Conservation (phyloP, 64 coral and sea anemone genomes). For the Hydrozoanthus tunicans region DNA sequence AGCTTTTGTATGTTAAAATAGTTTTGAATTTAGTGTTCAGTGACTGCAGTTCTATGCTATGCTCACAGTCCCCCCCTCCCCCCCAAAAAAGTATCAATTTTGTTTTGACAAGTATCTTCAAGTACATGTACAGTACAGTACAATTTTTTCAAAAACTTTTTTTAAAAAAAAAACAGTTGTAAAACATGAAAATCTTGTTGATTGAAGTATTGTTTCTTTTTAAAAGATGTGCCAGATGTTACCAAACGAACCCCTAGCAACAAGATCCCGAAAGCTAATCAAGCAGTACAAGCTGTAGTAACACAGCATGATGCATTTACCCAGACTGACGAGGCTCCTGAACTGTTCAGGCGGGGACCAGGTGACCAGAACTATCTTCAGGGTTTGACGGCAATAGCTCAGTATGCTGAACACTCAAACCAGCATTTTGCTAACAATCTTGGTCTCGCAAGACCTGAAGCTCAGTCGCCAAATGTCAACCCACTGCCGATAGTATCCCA, state of each 20-base stretch:
- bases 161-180: no score
- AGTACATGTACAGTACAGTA: no score
- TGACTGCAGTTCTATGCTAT: no score
- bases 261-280: not conserved
- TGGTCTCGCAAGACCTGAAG: not conserved
- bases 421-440: constrained; percentile 9
- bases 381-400: constrained; percentile 28
- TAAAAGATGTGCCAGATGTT: constrained; percentile 48
- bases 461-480: not conserved
- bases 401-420: constrained; percentile 46
- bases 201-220: not conserved
- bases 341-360: not conserved
- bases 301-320: not conserved
- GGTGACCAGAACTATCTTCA: constrained; percentile 21
- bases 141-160: no score
- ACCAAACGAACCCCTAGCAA: constrained; percentile 12
- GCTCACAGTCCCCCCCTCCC: no score
- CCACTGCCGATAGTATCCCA: not conserved
- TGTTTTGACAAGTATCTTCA: no score
- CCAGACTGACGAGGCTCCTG: constrained; percentile 2
- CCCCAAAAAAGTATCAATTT: not conserved
- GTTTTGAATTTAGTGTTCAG: no score
- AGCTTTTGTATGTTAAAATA: no score
- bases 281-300: constrained; percentile 23
- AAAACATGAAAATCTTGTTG: not conserved